phyloP scores from a whole-genome alignment of 2,113 vertebrate genomes.

The Hippocampus abdominalis region DNA sequence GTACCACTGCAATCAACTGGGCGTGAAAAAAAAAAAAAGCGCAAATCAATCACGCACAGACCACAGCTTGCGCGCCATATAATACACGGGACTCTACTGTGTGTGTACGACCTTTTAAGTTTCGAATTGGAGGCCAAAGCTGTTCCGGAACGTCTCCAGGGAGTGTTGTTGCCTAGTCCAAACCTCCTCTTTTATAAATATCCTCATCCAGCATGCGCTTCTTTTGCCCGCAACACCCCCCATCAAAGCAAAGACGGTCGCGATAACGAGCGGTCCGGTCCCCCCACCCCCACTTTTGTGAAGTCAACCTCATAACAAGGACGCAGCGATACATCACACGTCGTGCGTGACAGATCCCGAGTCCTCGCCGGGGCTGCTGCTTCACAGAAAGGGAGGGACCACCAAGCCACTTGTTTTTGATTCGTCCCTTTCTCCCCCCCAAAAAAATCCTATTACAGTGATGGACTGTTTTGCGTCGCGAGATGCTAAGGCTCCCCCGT shows the following conservation, averaged over 20 bases:
- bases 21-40: background rate
- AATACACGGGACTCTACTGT: constrained; percentile 1
- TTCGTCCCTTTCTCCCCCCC: constrained; percentile 35
- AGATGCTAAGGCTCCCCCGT: constrained; percentile 32
- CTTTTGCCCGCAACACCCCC: constrained; percentile 38
- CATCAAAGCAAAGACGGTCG: constrained; percentile 59
- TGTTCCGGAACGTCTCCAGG: too few species aligned
- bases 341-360: constrained; percentile 7
- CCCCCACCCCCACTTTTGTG: constrained; percentile 40
- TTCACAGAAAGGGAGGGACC: constrained; percentile 40
- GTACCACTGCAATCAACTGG: too few species aligned
- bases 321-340: constrained; percentile 44
- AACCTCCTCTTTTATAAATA: constrained; percentile 44
- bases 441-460: constrained; percentile 60
- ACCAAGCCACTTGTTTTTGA: constrained; percentile 41
- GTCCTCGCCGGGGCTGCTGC: constrained; percentile 28
- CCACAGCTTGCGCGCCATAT: constrained; percentile 1
- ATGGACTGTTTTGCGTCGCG: constrained; percentile 47
- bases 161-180: constrained; percentile 1
- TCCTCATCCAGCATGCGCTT: constrained; percentile 30
- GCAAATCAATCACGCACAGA: constrained; percentile 9
- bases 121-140: background rate
- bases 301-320: constrained; percentile 58
- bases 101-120: background rate
- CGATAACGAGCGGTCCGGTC: constrained; percentile 65